Conservation (phyloP, 2,888 invertebrate species). For the Dioctria rufipes region DNA sequence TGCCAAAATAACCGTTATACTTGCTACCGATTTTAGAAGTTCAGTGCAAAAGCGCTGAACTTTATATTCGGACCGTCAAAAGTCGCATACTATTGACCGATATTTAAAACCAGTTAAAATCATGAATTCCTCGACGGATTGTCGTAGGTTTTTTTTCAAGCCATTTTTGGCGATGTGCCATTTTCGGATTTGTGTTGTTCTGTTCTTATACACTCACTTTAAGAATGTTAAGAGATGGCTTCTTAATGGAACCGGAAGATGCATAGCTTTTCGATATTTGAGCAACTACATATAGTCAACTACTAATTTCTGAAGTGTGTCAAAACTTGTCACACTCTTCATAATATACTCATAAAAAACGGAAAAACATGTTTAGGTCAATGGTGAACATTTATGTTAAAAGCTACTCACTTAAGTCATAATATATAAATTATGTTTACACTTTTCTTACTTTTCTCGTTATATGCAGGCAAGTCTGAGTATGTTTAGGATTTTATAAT, state of each 20-base stretch:
- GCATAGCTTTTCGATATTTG: slow-evolving; percentile 13
- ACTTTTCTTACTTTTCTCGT: too few species aligned
- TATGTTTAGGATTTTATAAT: too few species aligned
- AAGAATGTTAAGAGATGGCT: not conserved
- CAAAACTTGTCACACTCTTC: slow-evolving; percentile 4
- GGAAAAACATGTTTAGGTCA: too few species aligned
- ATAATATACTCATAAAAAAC: too few species aligned
- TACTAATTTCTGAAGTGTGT: slow-evolving; percentile 10
- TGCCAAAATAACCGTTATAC: not conserved
- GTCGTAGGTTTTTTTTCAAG: not conserved
- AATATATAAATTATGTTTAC: too few species aligned
- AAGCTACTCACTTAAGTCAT: too few species aligned
- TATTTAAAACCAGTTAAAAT: slow-evolving; percentile 42
- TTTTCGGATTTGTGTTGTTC: slow-evolving; percentile 30
- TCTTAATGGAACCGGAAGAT: not conserved
- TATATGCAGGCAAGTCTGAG: too few species aligned
- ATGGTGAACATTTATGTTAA: too few species aligned
- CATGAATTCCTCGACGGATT: slow-evolving; percentile 11
- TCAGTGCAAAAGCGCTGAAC: not conserved
- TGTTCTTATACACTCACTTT: slow-evolving; percentile 12
- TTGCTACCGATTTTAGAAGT: slow-evolving; percentile 2
- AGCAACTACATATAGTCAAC: not conserved
- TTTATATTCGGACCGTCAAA: slow-evolving; percentile 6
- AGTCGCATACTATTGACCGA: slow-evolving; percentile 47
- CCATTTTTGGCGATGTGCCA: slow-evolving; percentile 38